Evolutionary conservation across 2,113 vertebrate genomes (phyloP).

Genomic region (Ictalurus furcatus): DNA sequence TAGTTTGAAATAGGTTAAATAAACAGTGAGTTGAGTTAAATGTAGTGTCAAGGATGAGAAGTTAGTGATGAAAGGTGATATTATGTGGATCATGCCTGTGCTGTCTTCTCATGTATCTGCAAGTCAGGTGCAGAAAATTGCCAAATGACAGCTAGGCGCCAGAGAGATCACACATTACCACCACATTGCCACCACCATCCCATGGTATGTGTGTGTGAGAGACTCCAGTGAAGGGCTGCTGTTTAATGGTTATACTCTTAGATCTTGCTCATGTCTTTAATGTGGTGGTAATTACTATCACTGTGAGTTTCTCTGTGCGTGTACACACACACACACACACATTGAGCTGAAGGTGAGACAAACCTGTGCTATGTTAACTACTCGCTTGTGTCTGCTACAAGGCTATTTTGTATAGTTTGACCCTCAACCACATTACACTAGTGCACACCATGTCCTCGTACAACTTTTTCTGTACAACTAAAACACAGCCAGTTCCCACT

Average conservation of each 20-base stretch:
- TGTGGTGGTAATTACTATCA: conserved; percentile 71
- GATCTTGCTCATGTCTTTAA: conserved; percentile 71
- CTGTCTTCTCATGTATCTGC: neutral
- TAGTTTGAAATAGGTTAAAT: neutral
- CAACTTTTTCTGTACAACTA: neutral
- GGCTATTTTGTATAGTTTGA: conserved; percentile 33
- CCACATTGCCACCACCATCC: neutral
- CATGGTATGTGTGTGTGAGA: conserved; percentile 16
- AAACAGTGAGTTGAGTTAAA: neutral
- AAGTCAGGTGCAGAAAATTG: conserved; percentile 18
- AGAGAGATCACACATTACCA: conserved; percentile 38
- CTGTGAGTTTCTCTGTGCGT: conserved; percentile 31
- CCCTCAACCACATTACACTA: conserved; percentile 2
- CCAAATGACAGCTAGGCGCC: conserved; percentile 22
- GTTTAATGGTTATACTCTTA: conserved; percentile 68
- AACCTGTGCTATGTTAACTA: conserved; percentile 44
- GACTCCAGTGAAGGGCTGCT: conserved; percentile 44
- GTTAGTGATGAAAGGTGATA: neutral
- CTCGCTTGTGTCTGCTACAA: conserved; percentile 8
- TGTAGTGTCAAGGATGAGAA: neutral
- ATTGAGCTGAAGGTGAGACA: neutral
- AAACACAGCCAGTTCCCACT: conserved; percentile 31
- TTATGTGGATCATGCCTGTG: conserved; percentile 1
- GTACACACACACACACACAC: neutral
- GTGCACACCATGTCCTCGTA: conserved; percentile 22